phyloP scores from a whole-genome alignment of 2,113 vertebrate genomes.

The Crotalus helleri region DNA sequence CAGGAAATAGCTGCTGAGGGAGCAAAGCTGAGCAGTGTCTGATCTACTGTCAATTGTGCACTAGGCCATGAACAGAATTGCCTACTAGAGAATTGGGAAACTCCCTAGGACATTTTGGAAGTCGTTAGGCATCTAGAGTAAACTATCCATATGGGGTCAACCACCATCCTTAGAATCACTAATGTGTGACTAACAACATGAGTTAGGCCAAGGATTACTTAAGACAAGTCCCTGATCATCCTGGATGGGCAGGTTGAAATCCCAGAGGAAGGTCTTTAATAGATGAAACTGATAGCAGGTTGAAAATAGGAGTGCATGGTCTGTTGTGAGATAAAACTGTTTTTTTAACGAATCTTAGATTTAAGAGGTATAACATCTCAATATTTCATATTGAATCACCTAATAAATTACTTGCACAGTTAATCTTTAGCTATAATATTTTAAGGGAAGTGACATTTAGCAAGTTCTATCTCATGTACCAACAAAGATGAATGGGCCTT shows the following conservation, averaged over 20 bases:
- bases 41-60: neutral
- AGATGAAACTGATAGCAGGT: conserved; percentile 44
- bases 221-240: neutral
- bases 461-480: conserved; percentile 46
- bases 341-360: neutral
- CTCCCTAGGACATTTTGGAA: neutral
- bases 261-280: neutral
- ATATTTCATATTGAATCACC: conserved; percentile 40
- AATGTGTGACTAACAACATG: neutral
- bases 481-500: conserved; percentile 48
- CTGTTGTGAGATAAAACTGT: conserved; percentile 28
- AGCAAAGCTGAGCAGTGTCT: neutral
- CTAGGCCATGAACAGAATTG: neutral
- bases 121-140: neutral
- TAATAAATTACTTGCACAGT: conserved; percentile 48
- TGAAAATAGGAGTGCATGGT: conserved; percentile 26
- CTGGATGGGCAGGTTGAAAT: neutral
- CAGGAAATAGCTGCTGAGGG: neutral
- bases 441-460: conserved; percentile 56
- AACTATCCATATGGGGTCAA: neutral
- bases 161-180: neutral
- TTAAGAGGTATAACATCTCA: neutral
- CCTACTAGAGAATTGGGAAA: neutral
- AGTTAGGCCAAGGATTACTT: neutral
- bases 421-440: conserved; percentile 47